phyloP scores from a whole-genome alignment of 1,140 invertebrate species.

The Leptopilina clavipes region DNA sequence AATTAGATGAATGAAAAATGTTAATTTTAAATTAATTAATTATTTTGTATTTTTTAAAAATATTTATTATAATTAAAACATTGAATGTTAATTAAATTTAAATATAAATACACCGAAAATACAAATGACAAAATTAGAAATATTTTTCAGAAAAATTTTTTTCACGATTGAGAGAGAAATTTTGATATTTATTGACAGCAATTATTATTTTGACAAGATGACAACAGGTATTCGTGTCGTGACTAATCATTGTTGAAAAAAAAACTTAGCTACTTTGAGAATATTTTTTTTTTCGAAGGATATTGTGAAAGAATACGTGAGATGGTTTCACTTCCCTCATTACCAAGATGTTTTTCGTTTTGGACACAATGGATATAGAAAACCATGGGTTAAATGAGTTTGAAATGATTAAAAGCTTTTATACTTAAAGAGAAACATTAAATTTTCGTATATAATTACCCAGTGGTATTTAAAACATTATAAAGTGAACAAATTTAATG shows the following conservation, averaged over 20 bases:
- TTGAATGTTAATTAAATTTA: too few species aligned
- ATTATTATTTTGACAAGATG: slow-evolving; percentile 1
- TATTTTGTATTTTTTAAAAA: too few species aligned
- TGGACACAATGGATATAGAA: background rate
- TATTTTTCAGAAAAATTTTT: too few species aligned
- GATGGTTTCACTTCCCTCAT: slow-evolving; percentile 16
- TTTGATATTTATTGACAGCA: background rate
- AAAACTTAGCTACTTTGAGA: background rate
- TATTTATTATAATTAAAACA: too few species aligned
- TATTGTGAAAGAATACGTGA: slow-evolving; percentile 21
- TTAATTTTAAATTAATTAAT: too few species aligned
- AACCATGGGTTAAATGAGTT: slow-evolving; percentile 7
- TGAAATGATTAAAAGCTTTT: background rate
- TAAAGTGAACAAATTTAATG: slow-evolving; percentile 18
- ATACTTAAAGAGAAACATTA: background rate
- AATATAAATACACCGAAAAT: too few species aligned
- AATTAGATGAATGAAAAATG: too few species aligned
- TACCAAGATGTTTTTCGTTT: slow-evolving; percentile 16
- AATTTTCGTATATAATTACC: background rate
- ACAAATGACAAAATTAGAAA: too few species aligned
- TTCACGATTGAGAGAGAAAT: too few species aligned
- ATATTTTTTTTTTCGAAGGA: background rate
- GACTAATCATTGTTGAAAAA: slow-evolving; percentile 6
- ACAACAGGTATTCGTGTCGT: background rate
- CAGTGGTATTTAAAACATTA: background rate